These are phyloP conservation scores for Triplophysa bombifrons DNA, from an alignment of 2,797 vertebrate genomes.

Conservation along the genomic window DNA sequence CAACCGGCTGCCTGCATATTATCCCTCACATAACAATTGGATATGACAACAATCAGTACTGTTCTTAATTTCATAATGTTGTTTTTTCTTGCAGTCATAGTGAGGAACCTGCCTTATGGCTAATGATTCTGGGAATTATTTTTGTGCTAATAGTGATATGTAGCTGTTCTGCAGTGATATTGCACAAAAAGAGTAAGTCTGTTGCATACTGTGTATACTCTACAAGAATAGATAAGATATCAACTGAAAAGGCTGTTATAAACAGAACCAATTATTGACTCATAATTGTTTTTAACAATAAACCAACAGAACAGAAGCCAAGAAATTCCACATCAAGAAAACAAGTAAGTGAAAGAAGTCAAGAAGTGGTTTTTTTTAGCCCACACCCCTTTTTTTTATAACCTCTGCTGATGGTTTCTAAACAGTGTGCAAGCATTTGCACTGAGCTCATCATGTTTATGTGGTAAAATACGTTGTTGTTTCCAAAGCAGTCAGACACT, in stretches of 20 bases:
- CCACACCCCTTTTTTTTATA: background rate
- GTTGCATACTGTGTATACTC: background rate
- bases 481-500: background rate
- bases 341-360: background rate
- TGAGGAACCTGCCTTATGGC: background rate
- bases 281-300: background rate
- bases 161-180: background rate
- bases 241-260: background rate
- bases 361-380: background rate
- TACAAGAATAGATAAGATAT: background rate
- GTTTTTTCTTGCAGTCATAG: background rate
- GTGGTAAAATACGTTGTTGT: background rate
- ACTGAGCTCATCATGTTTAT: background rate
- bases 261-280: too few relatives aligned
- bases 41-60: too few relatives aligned
- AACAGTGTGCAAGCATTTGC: background rate
- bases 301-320: background rate
- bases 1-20: too few relatives aligned
- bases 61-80: too few relatives aligned
- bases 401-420: background rate
- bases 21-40: too few relatives aligned
- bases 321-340: background rate
- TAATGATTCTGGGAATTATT: background rate
- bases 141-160: background rate
- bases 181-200: background rate